These are phyloP conservation scores for Pristionchus pacificus DNA, from an alignment of 1,140 invertebrate genomes.

Conservation along the genomic window DNA sequence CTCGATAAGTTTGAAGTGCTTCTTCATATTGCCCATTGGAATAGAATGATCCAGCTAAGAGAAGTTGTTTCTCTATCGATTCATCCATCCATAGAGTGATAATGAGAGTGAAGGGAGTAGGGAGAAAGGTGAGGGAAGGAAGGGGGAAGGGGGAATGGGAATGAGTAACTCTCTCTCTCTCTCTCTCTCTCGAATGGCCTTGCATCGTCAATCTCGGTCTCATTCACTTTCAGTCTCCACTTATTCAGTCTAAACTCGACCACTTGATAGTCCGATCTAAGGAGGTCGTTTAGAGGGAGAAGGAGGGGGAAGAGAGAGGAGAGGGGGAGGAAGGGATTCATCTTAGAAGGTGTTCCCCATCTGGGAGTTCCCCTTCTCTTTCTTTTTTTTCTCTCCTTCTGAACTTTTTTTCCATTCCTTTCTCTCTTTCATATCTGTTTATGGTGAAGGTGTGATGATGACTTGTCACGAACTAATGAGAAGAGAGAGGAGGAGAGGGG, in stretches of 20 bases:
- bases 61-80: not conserved
- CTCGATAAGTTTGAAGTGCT: not conserved
- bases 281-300: not conserved
- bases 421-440: no score
- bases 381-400: not conserved
- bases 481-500: not conserved
- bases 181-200: no score
- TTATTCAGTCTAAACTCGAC: not conserved
- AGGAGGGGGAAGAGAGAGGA: not conserved
- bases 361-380: not conserved
- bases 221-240: no score
- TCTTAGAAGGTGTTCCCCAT: no score
- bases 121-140: not conserved
- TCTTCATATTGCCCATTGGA: not conserved
- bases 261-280: not conserved
- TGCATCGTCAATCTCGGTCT: no score
- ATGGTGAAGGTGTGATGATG: no score
- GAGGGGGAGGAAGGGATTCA: no score
- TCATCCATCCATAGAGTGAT: not conserved
- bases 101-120: not conserved
- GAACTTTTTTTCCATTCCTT: no score
- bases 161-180: no score
- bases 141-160: not conserved
- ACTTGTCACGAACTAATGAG: no score
- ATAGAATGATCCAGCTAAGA: not conserved